Evolutionary conservation across 1,140 invertebrate genomes (phyloP).

Genomic region (Bemisia tabaci): DNA sequence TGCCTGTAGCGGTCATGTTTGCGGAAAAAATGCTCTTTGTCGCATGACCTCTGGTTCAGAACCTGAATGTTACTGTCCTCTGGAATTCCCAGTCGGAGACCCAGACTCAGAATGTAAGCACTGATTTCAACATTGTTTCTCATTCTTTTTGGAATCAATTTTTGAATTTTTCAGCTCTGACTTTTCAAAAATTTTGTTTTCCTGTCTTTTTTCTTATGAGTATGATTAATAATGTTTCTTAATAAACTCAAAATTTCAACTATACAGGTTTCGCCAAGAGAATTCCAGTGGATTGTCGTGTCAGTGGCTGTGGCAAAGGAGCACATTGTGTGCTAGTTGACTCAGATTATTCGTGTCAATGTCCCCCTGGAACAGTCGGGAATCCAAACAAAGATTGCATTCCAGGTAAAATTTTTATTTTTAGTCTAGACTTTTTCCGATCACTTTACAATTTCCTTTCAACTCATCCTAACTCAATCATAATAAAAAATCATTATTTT

Average conservation of each 20-base stretch:
- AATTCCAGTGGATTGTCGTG: slow-evolving; percentile 59
- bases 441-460: not conserved
- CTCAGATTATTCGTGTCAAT: slow-evolving; percentile 60
- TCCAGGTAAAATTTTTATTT: slow-evolving; percentile 47
- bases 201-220: not conserved
- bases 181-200: not conserved
- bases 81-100: slow-evolving; percentile 65
- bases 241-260: not conserved
- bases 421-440: not conserved
- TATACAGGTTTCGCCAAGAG: slow-evolving; percentile 47
- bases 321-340: slow-evolving; percentile 66
- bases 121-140: not conserved
- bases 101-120: slow-evolving; percentile 67
- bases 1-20: slow-evolving; percentile 53
- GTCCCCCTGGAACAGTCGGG: slow-evolving; percentile 56
- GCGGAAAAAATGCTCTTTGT: slow-evolving; percentile 71
- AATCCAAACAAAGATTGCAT: slow-evolving; percentile 56
- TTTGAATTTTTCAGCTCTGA: not conserved
- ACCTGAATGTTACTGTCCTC: slow-evolving; percentile 69
- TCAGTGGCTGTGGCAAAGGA: slow-evolving; percentile 62
- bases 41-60: slow-evolving; percentile 43
- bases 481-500: too few relatives aligned
- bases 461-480: too few relatives aligned
- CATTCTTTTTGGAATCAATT: not conserved
- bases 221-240: not conserved